Percentiles rank a stretch among this genome's conserved stretches.
Evolutionary conservation across 2,797 vertebrate species (phyloP).

Genomic region (Echeneis naucrates): DNA sequence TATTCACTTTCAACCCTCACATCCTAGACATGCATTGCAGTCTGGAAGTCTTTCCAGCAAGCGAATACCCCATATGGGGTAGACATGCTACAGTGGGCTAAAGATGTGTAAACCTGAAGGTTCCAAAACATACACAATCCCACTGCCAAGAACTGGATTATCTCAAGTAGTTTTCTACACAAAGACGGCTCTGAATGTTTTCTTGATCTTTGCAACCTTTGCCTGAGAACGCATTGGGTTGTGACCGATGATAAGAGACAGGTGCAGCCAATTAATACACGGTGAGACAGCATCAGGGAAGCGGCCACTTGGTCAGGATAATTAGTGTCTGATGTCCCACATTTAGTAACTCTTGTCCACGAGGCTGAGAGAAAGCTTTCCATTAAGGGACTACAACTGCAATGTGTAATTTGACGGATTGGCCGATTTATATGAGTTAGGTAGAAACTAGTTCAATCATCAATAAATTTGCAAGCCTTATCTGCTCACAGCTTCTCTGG

Average conservation of each 20-base stretch:
- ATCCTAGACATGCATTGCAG: conserved; percentile 46
- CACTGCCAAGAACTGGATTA: conserved; percentile 84
- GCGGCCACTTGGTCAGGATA: conserved; percentile 53
- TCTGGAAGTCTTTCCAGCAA: conserved; percentile 66
- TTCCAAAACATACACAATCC: conserved; percentile 80
- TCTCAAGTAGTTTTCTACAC: conserved; percentile 74
- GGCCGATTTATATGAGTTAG: too few species aligned
- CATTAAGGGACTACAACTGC: neutral
- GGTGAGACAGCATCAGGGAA: conserved; percentile 74
- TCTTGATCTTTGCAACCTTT: conserved; percentile 81
- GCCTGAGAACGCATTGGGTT: conserved; percentile 79
- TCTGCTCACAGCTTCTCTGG: neutral
- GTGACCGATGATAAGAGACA: conserved; percentile 87
- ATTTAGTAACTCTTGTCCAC: conserved; percentile 46
- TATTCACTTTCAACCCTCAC: conserved; percentile 42
- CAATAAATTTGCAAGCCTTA: neutral
- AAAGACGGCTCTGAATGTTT: conserved; percentile 64
- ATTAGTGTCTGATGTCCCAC: conserved; percentile 64
- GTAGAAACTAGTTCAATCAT: neutral
- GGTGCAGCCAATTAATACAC: conserved; percentile 88
- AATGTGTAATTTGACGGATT: neutral
- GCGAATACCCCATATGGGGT: conserved; percentile 68
- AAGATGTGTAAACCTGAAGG: conserved; percentile 78
- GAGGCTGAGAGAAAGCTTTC: conserved; percentile 20
- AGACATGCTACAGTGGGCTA: conserved; percentile 74